phyloP scores from a whole-genome alignment of 2,888 invertebrate species.

The Ichneumoninae sp. region DNA sequence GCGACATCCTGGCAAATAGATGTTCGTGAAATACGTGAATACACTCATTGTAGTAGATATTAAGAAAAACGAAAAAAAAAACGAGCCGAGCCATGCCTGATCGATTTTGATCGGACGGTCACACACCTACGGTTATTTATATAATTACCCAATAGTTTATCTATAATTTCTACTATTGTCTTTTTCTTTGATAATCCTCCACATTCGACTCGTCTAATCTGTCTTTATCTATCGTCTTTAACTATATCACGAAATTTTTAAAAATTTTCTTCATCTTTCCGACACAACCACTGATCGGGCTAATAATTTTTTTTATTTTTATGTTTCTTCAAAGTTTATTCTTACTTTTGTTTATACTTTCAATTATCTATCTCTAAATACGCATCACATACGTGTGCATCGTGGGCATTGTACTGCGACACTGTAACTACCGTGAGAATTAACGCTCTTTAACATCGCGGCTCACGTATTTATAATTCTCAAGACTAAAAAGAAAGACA shows the following conservation, averaged over 20 bases:
- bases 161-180: slow-evolving; percentile 46
- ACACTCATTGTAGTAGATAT: slow-evolving; percentile 84
- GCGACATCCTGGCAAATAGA: slow-evolving; percentile 99
- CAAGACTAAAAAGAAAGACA: slow-evolving; percentile 14
- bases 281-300: slow-evolving; percentile 9
- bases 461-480: slow-evolving; percentile 23
- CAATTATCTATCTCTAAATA: slow-evolving; percentile 39
- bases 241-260: slow-evolving; percentile 52
- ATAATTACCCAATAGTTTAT: slow-evolving; percentile 51
- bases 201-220: slow-evolving; percentile 37
- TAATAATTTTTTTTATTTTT: slow-evolving; percentile 24
- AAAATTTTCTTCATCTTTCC: not conserved
- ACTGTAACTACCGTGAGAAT: slow-evolving; percentile 55
- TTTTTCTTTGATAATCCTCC: slow-evolving; percentile 48
- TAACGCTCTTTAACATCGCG: slow-evolving; percentile 33
- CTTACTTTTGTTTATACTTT: not conserved
- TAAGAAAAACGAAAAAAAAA: slow-evolving; percentile 76
- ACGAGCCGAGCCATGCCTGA: slow-evolving; percentile 43
- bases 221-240: not conserved
- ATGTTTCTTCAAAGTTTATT: slow-evolving; percentile 32
- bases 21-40: slow-evolving; percentile 95
- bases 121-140: slow-evolving; percentile 60
- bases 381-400: slow-evolving; percentile 20
- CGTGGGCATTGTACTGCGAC: slow-evolving; percentile 63
- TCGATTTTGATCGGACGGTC: slow-evolving; percentile 60